Conservation (phyloP, 2,113 vertebrate genomes). For the Proterorhinus semilunaris region DNA sequence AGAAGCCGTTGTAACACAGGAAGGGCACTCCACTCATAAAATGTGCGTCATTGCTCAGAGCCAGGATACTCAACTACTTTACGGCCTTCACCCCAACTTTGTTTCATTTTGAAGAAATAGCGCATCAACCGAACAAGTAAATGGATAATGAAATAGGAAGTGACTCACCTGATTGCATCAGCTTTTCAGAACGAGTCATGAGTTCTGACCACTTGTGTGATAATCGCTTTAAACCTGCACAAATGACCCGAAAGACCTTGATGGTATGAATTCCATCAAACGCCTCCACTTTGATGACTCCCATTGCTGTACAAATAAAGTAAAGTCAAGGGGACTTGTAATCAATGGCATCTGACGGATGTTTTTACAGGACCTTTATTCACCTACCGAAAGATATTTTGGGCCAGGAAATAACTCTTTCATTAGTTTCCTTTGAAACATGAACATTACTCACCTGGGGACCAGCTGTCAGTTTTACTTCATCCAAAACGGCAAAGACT, state of each 20-base stretch:
- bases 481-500: no score
- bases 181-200: background rate
- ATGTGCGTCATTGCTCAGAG: no score
- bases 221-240: background rate
- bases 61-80: no score
- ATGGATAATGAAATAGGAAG: background rate
- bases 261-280: background rate
- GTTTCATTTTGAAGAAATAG: no score
- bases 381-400: constrained; percentile 12
- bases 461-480: background rate
- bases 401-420: background rate
- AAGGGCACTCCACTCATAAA: no score
- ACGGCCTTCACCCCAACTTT: no score
- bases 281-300: background rate
- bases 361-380: background rate
- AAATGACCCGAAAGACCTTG: background rate
- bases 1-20: no score
- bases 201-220: background rate
- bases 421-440: constrained; percentile 8
- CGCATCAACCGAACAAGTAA: background rate
- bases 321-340: background rate
- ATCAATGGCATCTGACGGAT: constrained; percentile 20
- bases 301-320: background rate
- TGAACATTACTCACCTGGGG: background rate
- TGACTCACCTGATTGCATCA: background rate